Percentiles rank a stretch among this genome's conserved stretches.
Conservation (phyloP, 1,140 invertebrate genomes). For the Ceratosolen solmsi region DNA sequence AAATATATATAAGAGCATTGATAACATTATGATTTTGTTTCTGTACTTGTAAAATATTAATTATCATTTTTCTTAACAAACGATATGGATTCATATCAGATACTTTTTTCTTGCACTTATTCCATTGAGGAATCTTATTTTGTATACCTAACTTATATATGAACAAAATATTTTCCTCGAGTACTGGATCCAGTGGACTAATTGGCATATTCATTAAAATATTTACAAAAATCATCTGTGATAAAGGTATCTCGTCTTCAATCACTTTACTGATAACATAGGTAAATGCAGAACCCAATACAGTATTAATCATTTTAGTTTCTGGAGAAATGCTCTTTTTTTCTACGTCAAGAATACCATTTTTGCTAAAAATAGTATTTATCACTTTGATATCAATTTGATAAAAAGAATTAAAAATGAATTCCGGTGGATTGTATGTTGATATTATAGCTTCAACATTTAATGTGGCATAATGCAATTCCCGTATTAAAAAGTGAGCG, state of each 20-base stretch:
- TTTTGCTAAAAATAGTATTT: background rate
- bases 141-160: background rate
- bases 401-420: background rate
- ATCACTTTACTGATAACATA: background rate
- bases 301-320: background rate
- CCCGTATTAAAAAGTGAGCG: background rate
- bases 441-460: background rate
- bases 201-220: slow-evolving; percentile 32
- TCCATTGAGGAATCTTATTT: background rate
- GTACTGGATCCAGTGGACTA: slow-evolving; percentile 4
- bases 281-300: background rate
- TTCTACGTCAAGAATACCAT: background rate
- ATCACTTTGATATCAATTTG: background rate
- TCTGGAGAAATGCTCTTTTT: background rate
- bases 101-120: background rate
- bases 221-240: background rate
- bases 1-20: background rate
- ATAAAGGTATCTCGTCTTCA: background rate
- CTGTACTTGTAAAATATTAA: background rate
- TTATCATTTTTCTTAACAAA: background rate
- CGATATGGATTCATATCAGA: background rate
- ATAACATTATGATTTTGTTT: background rate
- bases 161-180: background rate
- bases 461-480: background rate
- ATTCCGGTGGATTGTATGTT: background rate